phyloP scores from a whole-genome alignment of 92 coral and sea anemone species.

The Porites evermanni region DNA sequence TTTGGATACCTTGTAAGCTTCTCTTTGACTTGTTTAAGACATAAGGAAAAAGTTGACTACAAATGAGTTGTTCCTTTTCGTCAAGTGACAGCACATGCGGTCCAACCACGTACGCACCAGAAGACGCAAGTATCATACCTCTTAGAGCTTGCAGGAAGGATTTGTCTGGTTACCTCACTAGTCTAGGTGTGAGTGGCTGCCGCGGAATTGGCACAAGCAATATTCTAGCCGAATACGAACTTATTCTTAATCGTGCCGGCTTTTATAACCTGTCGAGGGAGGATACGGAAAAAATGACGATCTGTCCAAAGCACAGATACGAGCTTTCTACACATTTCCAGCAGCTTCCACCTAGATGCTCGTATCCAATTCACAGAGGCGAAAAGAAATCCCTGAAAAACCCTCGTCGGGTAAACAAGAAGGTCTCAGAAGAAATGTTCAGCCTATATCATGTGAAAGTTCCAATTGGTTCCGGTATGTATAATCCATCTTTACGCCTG shows the following conservation, averaged over 20 bases:
- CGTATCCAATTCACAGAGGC: conserved; percentile 23
- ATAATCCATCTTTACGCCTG: neutral
- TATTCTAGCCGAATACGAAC: conserved; percentile 18
- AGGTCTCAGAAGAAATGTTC: conserved; percentile 33
- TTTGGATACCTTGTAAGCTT: conserved; percentile 3
- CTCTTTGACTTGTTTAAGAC: conserved; percentile 1
- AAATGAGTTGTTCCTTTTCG: conserved; percentile 24
- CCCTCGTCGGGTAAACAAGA: conserved; percentile 36
- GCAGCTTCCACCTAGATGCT: conserved; percentile 4
- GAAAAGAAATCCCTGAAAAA: conserved; percentile 23
- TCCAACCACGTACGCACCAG: conserved; percentile 28
- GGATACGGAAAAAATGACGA: neutral
- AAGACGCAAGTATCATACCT: conserved; percentile 19
- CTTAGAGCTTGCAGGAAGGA: conserved; percentile 30
- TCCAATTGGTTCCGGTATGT: conserved; percentile 41
- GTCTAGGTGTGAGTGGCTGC: conserved; percentile 29
- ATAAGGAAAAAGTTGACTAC: neutral
- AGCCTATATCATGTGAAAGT: conserved; percentile 24
- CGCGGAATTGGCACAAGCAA: conserved; percentile 31
- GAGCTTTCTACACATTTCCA: too few species aligned
- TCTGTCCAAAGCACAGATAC: too few species aligned
- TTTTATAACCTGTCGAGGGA: neutral
- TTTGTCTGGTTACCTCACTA: conserved; percentile 34
- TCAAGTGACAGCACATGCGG: conserved; percentile 11
- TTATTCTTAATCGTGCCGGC: neutral